A percentile compares a stretch with the other conserved stretches of the same genome.
These are phyloP conservation scores for Drosophila anomalata DNA, from an alignment of 2,888 invertebrate species.

Conservation along the genomic window DNA sequence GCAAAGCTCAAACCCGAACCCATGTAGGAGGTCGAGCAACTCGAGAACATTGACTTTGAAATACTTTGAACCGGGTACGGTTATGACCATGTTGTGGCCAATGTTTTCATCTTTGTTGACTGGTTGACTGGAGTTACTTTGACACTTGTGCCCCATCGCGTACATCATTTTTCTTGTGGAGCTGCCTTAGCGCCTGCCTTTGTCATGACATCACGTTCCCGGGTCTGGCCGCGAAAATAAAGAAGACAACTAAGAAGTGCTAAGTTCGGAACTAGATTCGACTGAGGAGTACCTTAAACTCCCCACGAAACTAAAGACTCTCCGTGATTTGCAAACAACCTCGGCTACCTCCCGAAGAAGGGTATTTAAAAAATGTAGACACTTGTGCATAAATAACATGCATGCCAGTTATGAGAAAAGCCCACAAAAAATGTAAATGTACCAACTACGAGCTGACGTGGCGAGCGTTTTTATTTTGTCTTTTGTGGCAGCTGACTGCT, in stretches of 20 bases:
- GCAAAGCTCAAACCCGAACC: neutral
- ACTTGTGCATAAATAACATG: slow-evolving; percentile 46
- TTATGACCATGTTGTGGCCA: slow-evolving; percentile 27
- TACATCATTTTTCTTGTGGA: slow-evolving; percentile 48
- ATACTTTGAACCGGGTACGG: slow-evolving; percentile 29
- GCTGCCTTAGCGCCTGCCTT: slow-evolving; percentile 49
- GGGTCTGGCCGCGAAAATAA: slow-evolving; percentile 27
- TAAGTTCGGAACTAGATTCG: slow-evolving; percentile 5
- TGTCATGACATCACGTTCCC: slow-evolving; percentile 75
- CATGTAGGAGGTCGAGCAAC: slow-evolving; percentile 23
- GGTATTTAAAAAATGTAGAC: slow-evolving; percentile 33
- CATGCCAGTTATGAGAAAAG: slow-evolving; percentile 50
- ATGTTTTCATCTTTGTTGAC: slow-evolving; percentile 1
- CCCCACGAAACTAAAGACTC: neutral
- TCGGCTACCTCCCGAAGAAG: neutral
- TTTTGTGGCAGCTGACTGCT: slow-evolving; percentile 33
- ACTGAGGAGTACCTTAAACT: neutral
- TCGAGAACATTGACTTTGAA: slow-evolving; percentile 50
- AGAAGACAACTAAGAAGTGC: slow-evolving; percentile 22
- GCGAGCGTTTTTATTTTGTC: slow-evolving; percentile 49
- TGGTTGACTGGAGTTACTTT: slow-evolving; percentile 22
- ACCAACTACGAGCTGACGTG: slow-evolving; percentile 52
- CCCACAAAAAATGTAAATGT: slow-evolving; percentile 36
- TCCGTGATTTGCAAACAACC: neutral
- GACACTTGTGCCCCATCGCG: slow-evolving; percentile 63